A percentile compares a stretch with the other conserved stretches of the same genome.
Conservation (phyloP, 2,797 vertebrate genomes). For the Falco columbarius region DNA sequence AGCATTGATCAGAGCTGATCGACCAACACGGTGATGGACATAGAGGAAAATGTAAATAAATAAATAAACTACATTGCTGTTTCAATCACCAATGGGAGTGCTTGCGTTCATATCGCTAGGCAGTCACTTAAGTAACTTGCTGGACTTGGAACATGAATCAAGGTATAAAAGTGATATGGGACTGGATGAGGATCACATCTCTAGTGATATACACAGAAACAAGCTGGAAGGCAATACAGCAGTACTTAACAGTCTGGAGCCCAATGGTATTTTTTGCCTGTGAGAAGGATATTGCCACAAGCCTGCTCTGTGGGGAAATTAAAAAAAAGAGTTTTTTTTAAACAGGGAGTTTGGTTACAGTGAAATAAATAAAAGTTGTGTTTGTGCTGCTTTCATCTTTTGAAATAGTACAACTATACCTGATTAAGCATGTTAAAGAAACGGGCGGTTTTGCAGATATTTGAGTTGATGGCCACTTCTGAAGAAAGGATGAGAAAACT, state of each 20-base stretch:
- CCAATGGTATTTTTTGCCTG: neutral
- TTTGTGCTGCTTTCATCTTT: neutral
- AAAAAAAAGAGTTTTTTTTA: neutral
- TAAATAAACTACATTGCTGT: neutral
- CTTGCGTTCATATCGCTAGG: neutral
- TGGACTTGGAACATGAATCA: neutral
- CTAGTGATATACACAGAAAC: neutral
- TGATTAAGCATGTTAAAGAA: neutral
- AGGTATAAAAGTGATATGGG: neutral
- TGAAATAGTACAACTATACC: neutral
- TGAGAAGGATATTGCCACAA: neutral
- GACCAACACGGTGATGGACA: neutral
- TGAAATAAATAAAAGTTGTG: neutral
- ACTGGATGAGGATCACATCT: neutral
- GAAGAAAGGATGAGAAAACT: neutral
- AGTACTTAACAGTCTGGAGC: neutral
- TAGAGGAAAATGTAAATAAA: constrained; percentile 13
- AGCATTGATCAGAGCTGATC: constrained; percentile 5
- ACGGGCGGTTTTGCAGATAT: neutral
- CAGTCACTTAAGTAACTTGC: neutral
- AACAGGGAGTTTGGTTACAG: neutral
- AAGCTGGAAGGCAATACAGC: neutral
- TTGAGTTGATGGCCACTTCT: neutral
- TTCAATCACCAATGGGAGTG: neutral
- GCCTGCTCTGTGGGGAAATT: neutral